Percentiles rank a stretch among this genome's conserved stretches.
These are phyloP conservation scores for Glareola pratincola DNA, from an alignment of 2,113 vertebrate species.

Conservation along the genomic window DNA sequence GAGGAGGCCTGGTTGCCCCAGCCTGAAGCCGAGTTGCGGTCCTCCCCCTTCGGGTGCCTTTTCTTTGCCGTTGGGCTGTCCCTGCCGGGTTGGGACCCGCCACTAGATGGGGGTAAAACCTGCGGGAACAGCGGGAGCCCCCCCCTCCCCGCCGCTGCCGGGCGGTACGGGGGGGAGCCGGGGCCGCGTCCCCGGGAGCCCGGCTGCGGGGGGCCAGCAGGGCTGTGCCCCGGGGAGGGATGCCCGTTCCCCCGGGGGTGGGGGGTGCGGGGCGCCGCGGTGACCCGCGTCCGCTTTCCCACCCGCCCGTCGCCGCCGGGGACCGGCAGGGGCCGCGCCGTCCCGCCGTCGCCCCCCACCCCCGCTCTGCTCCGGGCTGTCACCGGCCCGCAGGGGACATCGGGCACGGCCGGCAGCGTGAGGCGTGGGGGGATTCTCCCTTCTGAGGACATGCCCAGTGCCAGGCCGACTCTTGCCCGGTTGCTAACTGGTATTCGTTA, in stretches of 20 bases:
- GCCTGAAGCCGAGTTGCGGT: neutral
- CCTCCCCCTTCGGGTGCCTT: fast-evolving
- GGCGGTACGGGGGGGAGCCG: too few relatives aligned
- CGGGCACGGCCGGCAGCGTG: fast-evolving
- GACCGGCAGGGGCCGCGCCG: neutral
- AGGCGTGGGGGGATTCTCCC: neutral
- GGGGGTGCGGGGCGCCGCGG: neutral
- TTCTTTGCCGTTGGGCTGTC: fast-evolving
- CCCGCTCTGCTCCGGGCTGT: neutral
- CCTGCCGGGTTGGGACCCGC: neutral
- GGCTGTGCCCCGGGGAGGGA: neutral
- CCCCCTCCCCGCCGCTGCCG: too few relatives aligned
- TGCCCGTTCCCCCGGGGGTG: neutral
- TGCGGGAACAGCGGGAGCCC: neutral
- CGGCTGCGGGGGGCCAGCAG: neutral
- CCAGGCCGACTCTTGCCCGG: neutral
- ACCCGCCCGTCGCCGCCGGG: neutral
- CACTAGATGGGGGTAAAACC: neutral
- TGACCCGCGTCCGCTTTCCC: neutral
- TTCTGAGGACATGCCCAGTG: neutral
- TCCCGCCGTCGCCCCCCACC: too few relatives aligned
- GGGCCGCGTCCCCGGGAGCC: neutral
- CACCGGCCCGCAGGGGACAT: neutral
- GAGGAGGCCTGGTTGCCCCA: neutral
- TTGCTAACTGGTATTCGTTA: neutral